Base-by-base conservation (phyloP, 2,797 vertebrate genomes). In the Taeniopygia guttata region DNA sequence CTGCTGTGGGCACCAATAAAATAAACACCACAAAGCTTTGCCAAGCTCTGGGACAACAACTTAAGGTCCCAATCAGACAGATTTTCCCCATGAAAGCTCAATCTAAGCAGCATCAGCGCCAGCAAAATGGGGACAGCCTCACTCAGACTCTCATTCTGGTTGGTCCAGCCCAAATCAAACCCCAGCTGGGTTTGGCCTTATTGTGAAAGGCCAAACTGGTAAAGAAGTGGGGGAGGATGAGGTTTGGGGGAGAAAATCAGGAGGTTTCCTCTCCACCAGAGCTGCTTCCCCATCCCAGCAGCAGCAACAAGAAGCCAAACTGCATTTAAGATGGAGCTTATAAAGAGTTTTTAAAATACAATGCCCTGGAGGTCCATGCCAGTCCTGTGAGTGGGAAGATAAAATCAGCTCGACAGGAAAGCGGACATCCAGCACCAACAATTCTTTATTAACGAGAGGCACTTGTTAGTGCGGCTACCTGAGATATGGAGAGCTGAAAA, bases 321-420 rank as follows among this genome's bases (percentile, higher is more conserved):
- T 63, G 25, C 48, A 72, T 90, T 58, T 62, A 87, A 84, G 74
- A 76, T 6, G 8, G 20, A 75, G n/a, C n/a, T 93, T 26, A 25
- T 60, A 68, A 91, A 80, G 23, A 83, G 40, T 42, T 87, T 77
- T 43, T 80, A 62, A 91, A 92, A 86, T 16, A 46, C 74, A 92
- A 21, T 14, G 58, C 80, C 80, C 90, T 40, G 66, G 66, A 75
- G 77, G 58, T 40, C 46, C 30, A 2, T 11, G 72, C 52, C 76
- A 78, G 82, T 21, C 32, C 68, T 34, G 3, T 2, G 22, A 89
- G 73, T 11, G 19, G 38, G 46, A 46, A 94, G 88, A 95, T 89
- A 92, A 92, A 86, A 95, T 93, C 90, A 93, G 66, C 74, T 75
- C 43, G 40, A 17, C 83, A 81, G 80, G 46, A 90, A 84, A 92